Base-by-base conservation (phyloP, 2,888 invertebrate genomes). In the Drosophila meridionalis region DNA sequence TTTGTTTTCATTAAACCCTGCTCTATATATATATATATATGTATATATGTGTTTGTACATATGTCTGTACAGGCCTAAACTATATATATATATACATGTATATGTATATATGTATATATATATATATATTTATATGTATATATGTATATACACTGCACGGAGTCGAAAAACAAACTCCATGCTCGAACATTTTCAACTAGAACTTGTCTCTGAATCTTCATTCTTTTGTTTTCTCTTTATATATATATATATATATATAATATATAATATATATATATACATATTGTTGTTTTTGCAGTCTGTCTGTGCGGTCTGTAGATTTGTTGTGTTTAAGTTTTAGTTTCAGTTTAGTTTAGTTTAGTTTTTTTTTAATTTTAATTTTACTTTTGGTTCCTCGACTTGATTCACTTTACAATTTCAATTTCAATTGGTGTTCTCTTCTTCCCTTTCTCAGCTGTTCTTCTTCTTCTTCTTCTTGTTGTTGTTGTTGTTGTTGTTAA, bases 1-100 rank as follows among this genome's bases (percentile, higher is more conserved):
- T 80, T 83, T 63, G 62, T 74, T 83, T 81, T 79, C 70, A 73
- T 57, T 65, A 75, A 74, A 76, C 68, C 69, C 69, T 43, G 20
- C 47, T 56, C 58, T 63, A 34, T 7, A 34, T 36, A 9, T 36
- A 36, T 36, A 7, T 38, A 14, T 40, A 12, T 40, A n/a, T 40
- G 14, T 40, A n/a, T 40, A 11, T 38, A n/a, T 40, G 14, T 40
- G 2, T 40, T 4, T 14, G 5, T 14, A 40, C 5, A 14, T 40
- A 14, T 40, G 14, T 14, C 38, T 38, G 12, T 38, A 38, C 38
- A 38, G 4, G 12, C 1, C 38, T 38, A 38, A 38, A 14, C 38
- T 38, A 2, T 14, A 60, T 32, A 53, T 0, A 56, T 26, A 42
- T 32, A 14, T 14, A 42, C 48, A 43, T 65, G 47, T 30, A 45